phyloP scores from a whole-genome alignment of 2,113 vertebrate species.

The Columba livia region DNA sequence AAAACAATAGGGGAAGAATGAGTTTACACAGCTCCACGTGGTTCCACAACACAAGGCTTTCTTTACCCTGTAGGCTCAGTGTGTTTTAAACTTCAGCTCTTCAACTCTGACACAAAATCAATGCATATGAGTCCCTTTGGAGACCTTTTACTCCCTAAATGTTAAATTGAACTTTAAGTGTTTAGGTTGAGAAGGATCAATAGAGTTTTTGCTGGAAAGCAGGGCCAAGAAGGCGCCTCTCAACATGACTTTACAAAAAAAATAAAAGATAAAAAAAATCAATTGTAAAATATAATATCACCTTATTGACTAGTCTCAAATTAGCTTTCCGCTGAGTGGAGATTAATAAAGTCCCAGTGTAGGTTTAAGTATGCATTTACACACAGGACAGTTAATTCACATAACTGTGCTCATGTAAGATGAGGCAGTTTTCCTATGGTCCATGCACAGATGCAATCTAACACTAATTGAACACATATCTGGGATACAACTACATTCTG shows the following conservation, averaged over 20 bases:
- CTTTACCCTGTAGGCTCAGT: constrained; percentile 61
- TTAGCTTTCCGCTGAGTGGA: constrained; percentile 78
- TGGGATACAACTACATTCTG: background rate
- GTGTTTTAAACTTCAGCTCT: constrained; percentile 90
- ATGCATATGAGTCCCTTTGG: constrained; percentile 91
- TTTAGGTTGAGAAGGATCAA: constrained; percentile 93
- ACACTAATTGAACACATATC: constrained; percentile 16
- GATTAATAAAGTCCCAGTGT: constrained; percentile 73
- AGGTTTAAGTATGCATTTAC: constrained; percentile 51
- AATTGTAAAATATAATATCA: constrained; percentile 84
- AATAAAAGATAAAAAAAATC: constrained; percentile 72
- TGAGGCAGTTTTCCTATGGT: background rate
- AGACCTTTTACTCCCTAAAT: constrained; percentile 96
- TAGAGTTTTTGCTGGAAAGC: constrained; percentile 85
- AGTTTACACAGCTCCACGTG: constrained; percentile 58
- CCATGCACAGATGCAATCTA: constrained; percentile 38
- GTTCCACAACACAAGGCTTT: constrained; percentile 63
- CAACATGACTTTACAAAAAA: constrained; percentile 54
- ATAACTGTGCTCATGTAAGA: constrained; percentile 16
- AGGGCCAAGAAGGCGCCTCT: constrained; percentile 62
- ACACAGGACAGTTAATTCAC: constrained; percentile 53
- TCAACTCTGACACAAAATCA: constrained; percentile 95
- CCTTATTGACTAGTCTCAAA: constrained; percentile 83
- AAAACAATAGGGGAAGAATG: constrained; percentile 57
- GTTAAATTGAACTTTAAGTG: constrained; percentile 98